Evolutionary conservation across 2,113 vertebrate species (phyloP), one percentile per base, ranked within the genome.

Genomic region (Erythrolamprus reginae): DNA sequence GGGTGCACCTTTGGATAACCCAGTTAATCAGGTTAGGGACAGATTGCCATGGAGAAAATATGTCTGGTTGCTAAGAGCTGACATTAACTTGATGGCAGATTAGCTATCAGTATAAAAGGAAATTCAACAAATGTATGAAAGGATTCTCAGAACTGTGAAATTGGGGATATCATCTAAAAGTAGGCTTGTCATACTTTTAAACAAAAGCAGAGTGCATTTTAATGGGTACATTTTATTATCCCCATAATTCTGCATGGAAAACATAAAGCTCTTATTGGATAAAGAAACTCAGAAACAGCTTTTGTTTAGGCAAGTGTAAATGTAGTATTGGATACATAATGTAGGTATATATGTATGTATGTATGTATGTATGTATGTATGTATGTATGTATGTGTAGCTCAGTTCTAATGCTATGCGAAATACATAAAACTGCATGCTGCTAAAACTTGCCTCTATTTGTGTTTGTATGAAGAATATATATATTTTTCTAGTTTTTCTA

Each of bases 361-460:
- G n/a, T n/a, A n/a, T n/a, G n/a, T n/a, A n/a, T n/a, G n/a, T n/a
- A n/a, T n/a, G n/a, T n/a, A n/a, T n/a, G n/a, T n/a, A n/a, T n/a
- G n/a, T n/a, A n/a, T n/a, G n/a, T n/a, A n/a, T n/a, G n/a, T n/a
- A n/a, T n/a, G n/a, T 65, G 84, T 5, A 92, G 86, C 89, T 88
- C 91, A 89, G 85, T 84, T 84, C 90, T 93, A 91, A 94, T 88
- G 89, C 48, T 24, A 93, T 2, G 84, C 82, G 17, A 0, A 0
- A 96, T 95, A 94, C 89, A 89, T 13, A 93, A 94, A 87, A 94
- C 88, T 9, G 47, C 82, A 55, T 26, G 12, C 1, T 91, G 84
- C 88, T 70, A 92, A 47, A 53, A 91, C 89, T 3, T 0, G 2
- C 38, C 8, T 38, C 42, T 28, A 89, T 50, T 82, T 92, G 88